Base-by-base conservation (phyloP, 2,113 vertebrate genomes). In the Cebidichthys violaceus region DNA sequence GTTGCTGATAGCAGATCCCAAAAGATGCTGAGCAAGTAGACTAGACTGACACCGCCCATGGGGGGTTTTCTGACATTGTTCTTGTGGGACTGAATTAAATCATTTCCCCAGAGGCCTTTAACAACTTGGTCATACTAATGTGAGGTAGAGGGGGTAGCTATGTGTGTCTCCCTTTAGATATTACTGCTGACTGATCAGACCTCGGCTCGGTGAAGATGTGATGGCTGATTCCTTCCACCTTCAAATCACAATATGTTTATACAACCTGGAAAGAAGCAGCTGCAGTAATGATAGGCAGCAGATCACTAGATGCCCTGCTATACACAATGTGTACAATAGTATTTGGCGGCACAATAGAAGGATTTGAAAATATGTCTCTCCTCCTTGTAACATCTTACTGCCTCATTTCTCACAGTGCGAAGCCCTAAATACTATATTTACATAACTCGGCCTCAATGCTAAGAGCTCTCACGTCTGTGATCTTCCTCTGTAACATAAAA, bases 371-470 rank as follows among this genome's bases (percentile, higher is more conserved):
- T 59, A 13, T 6, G 35, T 29, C 60, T 54, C 43, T 69, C 3
- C 57, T 77, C 33, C 45, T n/a, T n/a, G n/a, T n/a, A n/a, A n/a
- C n/a, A n/a, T n/a, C n/a, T n/a, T n/a, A n/a, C n/a, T 37, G 37
- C 39, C 64, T 20, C 10, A 68, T 84, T 82, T 62, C 29, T 57
- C 24, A 55, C 33, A 65, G 43, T 60, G 29, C n/a, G 52, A 65
- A 82, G 10, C 60, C 7, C 31, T 68, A 66, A 72, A 71, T 64
- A 68, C 43, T 75, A 55, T 31, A 76, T 81, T 71, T 85, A 45
- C 43, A 77, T 55, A 69, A 73, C 55, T 62, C 2, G 2, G 7
- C 29, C 62, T 82, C 6, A 27, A 29, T 10, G 75, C 4, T 29
- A 52, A 69, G 54, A 4, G 29, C 59, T 55, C 35, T 70, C 52